Conservation (phyloP, 2,797 vertebrate genomes). For the Poeciliopsis infans region DNA sequence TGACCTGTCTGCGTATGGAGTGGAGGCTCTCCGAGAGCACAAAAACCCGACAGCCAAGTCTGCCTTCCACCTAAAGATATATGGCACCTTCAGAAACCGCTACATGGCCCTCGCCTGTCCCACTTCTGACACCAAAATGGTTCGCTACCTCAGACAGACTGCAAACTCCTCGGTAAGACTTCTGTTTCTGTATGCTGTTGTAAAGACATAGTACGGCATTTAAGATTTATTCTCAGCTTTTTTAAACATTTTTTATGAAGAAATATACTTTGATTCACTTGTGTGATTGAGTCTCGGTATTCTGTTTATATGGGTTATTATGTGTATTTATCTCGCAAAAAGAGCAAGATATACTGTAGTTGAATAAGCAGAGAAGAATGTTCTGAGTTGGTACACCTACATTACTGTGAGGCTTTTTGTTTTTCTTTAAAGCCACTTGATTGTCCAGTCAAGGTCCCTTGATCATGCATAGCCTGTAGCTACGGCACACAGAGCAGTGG, state of each 20-base stretch:
- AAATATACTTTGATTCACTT: constrained; percentile 35
- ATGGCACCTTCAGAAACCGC: constrained; percentile 83
- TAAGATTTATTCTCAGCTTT: constrained; percentile 32
- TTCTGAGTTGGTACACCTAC: background rate
- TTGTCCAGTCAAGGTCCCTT: constrained; percentile 28
- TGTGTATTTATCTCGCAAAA: constrained; percentile 16
- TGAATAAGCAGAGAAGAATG: constrained; percentile 32
- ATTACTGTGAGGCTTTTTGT: constrained; percentile 14
- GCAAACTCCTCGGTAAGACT: constrained; percentile 83
- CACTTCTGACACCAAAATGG: constrained; percentile 81
- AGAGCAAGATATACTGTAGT: constrained; percentile 8
- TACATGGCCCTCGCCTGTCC: constrained; percentile 84
- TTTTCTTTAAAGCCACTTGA: constrained; percentile 10
- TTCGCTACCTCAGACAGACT: constrained; percentile 82
- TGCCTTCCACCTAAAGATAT: constrained; percentile 86
- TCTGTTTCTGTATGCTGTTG: constrained; percentile 22
- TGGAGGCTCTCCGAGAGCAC: constrained; percentile 77
- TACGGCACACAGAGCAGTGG: constrained; percentile 7
- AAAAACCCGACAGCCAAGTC: constrained; percentile 67
- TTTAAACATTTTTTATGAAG: constrained; percentile 4
- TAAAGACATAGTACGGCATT: background rate
- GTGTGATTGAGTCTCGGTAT: constrained; percentile 32
- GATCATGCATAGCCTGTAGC: constrained; percentile 20
- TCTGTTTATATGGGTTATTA: constrained; percentile 1
- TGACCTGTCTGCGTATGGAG: constrained; percentile 85